Percentiles rank a stretch among this genome's conserved stretches.
These are phyloP conservation scores for Aurelia aurita DNA, from an alignment of 30 jellyfish, hydroid and myxozoan genomes.

Conservation along the genomic window DNA sequence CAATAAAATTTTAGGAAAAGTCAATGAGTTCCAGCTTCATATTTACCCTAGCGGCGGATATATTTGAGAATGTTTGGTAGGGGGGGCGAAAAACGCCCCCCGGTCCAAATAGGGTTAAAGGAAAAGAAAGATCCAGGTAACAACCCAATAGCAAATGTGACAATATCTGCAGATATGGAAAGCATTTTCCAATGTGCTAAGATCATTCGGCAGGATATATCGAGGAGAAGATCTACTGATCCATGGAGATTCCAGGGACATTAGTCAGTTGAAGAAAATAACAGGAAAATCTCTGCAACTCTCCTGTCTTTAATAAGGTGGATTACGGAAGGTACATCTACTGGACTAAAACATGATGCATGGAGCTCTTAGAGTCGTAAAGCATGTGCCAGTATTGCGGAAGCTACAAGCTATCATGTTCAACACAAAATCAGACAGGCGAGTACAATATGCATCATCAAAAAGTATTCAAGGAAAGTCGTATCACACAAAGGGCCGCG, in stretches of 20 bases:
- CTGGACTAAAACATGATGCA: constrained; percentile 30
- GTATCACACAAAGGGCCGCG: constrained; percentile 13
- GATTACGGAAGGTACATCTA: constrained; percentile 30
- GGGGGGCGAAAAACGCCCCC: too few relatives aligned
- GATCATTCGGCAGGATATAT: constrained; percentile 16
- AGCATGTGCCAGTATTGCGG: constrained; percentile 38
- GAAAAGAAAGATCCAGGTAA: neutral
- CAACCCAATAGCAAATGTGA: constrained; percentile 11
- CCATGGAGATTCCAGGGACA: neutral
- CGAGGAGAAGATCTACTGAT: constrained; percentile 5
- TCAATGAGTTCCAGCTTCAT: too few relatives aligned
- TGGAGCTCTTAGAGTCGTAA: constrained; percentile 42
- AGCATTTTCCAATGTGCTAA: constrained; percentile 16
- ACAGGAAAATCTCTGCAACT: constrained; percentile 34
- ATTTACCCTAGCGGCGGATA: too few relatives aligned
- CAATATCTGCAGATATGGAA: constrained; percentile 5
- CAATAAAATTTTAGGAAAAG: too few relatives aligned
- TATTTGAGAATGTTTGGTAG: too few relatives aligned
- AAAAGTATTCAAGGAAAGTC: constrained; percentile 23
- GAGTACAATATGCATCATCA: constrained; percentile 28
- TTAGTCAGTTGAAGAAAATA: neutral
- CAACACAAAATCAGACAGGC: constrained; percentile 37
- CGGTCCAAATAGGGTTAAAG: too few relatives aligned
- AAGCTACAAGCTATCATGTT: constrained; percentile 4
- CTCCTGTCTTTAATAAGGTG: constrained; percentile 19